phyloP scores from a whole-genome alignment of 2,113 vertebrate species.

The Phoenicopterus ruber region DNA sequence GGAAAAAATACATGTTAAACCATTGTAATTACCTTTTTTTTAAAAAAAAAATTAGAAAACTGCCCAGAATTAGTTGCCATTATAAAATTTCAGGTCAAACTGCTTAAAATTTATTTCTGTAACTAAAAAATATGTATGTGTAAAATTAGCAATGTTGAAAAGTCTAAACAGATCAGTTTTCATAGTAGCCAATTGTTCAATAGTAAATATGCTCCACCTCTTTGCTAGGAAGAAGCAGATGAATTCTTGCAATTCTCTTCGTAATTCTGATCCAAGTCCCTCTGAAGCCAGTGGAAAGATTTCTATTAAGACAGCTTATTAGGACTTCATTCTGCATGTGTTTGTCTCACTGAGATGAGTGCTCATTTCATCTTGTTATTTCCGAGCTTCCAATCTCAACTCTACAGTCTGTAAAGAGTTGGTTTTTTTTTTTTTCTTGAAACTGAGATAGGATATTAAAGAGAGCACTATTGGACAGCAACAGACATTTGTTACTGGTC shows the following conservation, averaged over 20 bases:
- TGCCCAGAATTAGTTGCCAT: background rate
- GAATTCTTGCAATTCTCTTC: constrained; percentile 27
- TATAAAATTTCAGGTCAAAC: background rate
- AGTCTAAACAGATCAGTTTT: background rate
- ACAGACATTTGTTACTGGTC: background rate
- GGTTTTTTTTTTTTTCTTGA: background rate
- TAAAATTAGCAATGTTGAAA: background rate
- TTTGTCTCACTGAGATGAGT: background rate
- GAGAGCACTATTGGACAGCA: background rate
- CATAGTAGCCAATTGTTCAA: background rate
- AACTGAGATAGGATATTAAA: background rate
- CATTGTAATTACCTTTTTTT: background rate
- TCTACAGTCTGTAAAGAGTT: background rate
- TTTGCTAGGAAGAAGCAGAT: background rate
- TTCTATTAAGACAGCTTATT: background rate
- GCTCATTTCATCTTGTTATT: background rate
- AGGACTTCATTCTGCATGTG: background rate
- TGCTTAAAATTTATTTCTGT: background rate
- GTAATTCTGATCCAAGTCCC: background rate
- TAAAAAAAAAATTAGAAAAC: too few relatives aligned
- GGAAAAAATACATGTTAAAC: background rate
- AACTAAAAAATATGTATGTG: background rate
- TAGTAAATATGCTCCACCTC: background rate
- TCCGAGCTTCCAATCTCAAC: background rate
- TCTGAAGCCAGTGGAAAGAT: background rate